These are phyloP conservation scores for Aphelenchoides bicaudatus DNA, from an alignment of 2,888 invertebrate genomes.

Conservation along the genomic window DNA sequence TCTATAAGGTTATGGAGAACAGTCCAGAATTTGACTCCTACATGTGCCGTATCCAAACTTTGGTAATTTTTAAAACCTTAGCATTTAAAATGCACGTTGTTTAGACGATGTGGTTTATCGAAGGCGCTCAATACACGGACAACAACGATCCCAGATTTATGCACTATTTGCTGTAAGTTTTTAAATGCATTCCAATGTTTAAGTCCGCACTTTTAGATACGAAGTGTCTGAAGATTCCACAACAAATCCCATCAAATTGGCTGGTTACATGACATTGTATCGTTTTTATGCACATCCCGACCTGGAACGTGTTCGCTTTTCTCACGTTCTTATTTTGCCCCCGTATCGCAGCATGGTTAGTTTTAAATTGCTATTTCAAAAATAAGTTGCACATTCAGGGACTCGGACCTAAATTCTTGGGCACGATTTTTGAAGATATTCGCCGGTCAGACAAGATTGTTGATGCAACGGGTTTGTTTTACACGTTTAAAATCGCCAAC, in stretches of 20 bases:
- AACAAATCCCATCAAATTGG: slow-evolving; percentile 74
- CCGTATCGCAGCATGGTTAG: slow-evolving; percentile 37
- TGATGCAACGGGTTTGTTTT: slow-evolving; percentile 71
- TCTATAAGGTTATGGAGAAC: slow-evolving; percentile 33
- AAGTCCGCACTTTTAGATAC: slow-evolving; percentile 63
- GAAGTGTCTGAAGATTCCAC: slow-evolving; percentile 19
- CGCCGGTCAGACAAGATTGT: slow-evolving; percentile 66
- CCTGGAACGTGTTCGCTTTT: slow-evolving; percentile 78
- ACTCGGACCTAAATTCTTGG: slow-evolving; percentile 75
- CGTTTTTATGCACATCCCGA: slow-evolving; percentile 89
- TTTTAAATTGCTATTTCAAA: no score
- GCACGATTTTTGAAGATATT: slow-evolving; percentile 68
- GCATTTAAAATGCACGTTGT: no score
- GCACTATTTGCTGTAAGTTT: slow-evolving; percentile 54
- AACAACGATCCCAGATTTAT: slow-evolving; percentile 86
- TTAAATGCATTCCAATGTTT: no score
- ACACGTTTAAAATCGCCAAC: neutral
- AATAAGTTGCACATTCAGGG: no score
- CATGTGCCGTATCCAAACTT: slow-evolving; percentile 80
- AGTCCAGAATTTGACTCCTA: slow-evolving; percentile 27
- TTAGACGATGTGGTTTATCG: slow-evolving; percentile 74
- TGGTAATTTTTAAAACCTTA: no score
- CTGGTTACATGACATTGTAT: slow-evolving; percentile 86
- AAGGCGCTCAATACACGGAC: slow-evolving; percentile 90
- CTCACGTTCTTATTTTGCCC: slow-evolving; percentile 60